Evolutionary conservation across 2,113 vertebrate species (phyloP).

Genomic region (Tursiops truncatus): DNA sequence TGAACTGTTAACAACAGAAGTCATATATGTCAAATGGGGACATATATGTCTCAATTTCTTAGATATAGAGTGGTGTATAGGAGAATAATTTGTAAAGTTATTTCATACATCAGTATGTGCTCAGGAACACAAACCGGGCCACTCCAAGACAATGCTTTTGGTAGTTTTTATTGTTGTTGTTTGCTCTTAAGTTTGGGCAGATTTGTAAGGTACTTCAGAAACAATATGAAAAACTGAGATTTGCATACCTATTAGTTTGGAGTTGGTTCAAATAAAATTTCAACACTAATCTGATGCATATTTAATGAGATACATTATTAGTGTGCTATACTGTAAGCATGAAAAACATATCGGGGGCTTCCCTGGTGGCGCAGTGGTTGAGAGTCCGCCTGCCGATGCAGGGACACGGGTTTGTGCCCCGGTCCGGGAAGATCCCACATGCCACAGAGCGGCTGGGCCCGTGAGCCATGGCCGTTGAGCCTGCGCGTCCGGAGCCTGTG

Average conservation of each 20-base stretch:
- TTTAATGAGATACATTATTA: slow-evolving; percentile 16
- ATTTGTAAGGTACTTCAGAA: neutral
- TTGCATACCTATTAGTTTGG: neutral
- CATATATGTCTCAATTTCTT: neutral
- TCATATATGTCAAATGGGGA: too few species aligned
- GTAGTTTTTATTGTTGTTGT: neutral
- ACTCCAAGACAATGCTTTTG: neutral
- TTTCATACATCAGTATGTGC: neutral
- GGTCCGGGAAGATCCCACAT: too few species aligned
- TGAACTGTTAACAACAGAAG: neutral
- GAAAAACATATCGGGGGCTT: too few species aligned
- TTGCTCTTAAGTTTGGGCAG: neutral
- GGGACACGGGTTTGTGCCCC: too few species aligned
- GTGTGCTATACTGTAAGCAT: neutral
- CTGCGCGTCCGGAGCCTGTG: too few species aligned
- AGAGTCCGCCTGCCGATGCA: too few species aligned
- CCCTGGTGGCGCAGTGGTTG: too few species aligned
- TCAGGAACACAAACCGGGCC: neutral
- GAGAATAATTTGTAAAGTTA: neutral
- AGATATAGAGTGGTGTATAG: neutral
- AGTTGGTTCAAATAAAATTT: slow-evolving; percentile 29
- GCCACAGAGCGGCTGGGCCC: too few species aligned
- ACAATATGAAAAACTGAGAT: neutral
- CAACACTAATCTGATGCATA: neutral
- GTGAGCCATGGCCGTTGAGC: too few species aligned